Evolutionary conservation across 2,113 vertebrate species (phyloP), one percentile per base, ranked within the genome.

Genomic region (Microtus richardsoni): DNA sequence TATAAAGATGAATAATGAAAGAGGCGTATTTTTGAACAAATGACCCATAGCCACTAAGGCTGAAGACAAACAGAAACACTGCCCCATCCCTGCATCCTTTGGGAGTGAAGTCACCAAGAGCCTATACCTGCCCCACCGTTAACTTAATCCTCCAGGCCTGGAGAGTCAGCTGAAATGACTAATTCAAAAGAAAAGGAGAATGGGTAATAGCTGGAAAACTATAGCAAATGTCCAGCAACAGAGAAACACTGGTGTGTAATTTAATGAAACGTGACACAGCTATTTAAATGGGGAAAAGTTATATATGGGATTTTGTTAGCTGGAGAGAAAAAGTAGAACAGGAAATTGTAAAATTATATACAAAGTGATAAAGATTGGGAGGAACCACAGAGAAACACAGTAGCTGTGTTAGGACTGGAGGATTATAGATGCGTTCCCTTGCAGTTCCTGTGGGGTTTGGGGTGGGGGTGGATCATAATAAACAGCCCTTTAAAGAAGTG

Each of bases 1-100:
- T 94, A 49, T 68, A 77, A 82, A 89, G n/a, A 83, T 66, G 49
- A 89, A 85, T 84, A 79, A 88, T 68, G 92, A 78, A 91, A 49
- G 71, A 74, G 19, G 17, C 0, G 9, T 49, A 58, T 84, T 47
- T 85, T 93, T 77, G 89, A 93, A 86, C n/a, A 94, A 80, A 75
- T 70, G 60, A 14, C 49, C 26, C 52, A 83, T 33, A 44, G 36
- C 33, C 44, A 33, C 83, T 47, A 93, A 86, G 60, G 10, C 58
- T 28, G 4, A 6, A 52, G 74, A 41, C 70, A 70, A 78, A 74
- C 1, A 80, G 75, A 66, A 89, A 88, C 17, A 1, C 12, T n/a
- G 41, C 28, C 62, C 11, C 16, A n/a, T 44, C 36, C 2, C 54
- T 28, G 49, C 2, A 6, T 17, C n/a, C 54, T 79, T 47, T 19